Evolutionary conservation across 2,888 invertebrate species (phyloP).

Genomic region (Globia sparganii): DNA sequence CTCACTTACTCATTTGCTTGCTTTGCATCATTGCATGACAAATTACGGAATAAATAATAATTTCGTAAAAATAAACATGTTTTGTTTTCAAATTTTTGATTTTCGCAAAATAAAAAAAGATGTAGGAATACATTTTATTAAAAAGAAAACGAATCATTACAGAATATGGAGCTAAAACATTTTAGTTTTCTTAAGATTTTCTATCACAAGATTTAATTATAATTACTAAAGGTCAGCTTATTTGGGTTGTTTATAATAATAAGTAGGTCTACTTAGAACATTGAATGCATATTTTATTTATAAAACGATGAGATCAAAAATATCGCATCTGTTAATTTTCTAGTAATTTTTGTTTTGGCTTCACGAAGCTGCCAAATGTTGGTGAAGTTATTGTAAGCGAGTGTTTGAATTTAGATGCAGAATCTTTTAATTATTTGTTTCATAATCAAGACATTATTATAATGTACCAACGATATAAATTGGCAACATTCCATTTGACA

Average conservation of each 20-base stretch:
- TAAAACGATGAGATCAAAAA: not conserved
- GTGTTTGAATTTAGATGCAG: not conserved
- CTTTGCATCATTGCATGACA: not conserved
- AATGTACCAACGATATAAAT: not conserved
- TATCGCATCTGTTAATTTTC: not conserved
- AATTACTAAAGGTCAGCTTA: too few species aligned
- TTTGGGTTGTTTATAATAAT: too few species aligned
- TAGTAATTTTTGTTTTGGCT: not conserved
- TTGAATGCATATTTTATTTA: too few species aligned
- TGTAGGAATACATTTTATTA: not conserved
- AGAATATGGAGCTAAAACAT: not conserved
- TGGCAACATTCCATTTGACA: constrained; percentile 49
- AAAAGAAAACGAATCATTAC: not conserved
- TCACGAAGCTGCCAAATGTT: not conserved
- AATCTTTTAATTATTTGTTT: not conserved
- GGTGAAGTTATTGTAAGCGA: not conserved
- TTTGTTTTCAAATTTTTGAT: not conserved
- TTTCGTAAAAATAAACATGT: not conserved
- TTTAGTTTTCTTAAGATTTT: not conserved
- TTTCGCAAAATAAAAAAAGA: not conserved
- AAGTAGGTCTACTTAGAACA: too few species aligned
- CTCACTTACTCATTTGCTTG: not conserved
- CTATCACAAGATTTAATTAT: too few species aligned
- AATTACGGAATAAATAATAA: not conserved
- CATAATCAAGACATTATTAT: not conserved